A percentile compares a stretch with the other conserved stretches of the same genome.
Evolutionary conservation across 2,113 vertebrate genomes (phyloP).

Genomic region (Ochotona curzoniae): DNA sequence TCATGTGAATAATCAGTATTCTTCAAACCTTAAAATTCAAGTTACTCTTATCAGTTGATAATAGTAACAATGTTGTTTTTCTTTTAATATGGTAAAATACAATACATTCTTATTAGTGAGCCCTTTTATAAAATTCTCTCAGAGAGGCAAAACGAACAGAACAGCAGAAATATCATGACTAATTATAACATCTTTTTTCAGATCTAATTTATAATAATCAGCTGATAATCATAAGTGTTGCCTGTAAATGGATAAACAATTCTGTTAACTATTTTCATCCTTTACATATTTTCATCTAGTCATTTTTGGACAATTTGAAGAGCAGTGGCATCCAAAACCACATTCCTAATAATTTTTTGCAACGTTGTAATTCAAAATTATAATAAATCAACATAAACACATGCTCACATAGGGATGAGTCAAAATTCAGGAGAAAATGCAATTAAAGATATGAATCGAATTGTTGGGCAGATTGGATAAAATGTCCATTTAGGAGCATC

Average conservation of each 20-base stretch:
- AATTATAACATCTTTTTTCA: background rate
- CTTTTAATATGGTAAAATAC: background rate
- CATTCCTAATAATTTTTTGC: background rate
- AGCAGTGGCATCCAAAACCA: background rate
- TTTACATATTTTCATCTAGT: background rate
- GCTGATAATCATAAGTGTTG: background rate
- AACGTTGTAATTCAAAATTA: too few relatives aligned
- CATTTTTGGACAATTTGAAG: background rate
- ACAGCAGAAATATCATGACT: background rate
- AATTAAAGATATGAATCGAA: too few relatives aligned
- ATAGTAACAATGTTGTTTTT: background rate
- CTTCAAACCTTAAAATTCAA: background rate
- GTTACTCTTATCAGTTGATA: background rate
- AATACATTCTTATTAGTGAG: background rate
- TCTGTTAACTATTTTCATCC: background rate
- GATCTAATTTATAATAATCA: background rate
- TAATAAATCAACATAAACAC: too few relatives aligned
- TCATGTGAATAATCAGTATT: background rate
- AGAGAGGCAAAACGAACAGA: background rate
- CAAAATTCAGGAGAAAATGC: too few relatives aligned
- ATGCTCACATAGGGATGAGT: too few relatives aligned
- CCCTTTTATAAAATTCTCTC: background rate
- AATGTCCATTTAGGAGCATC: too few relatives aligned
- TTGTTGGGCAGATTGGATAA: too few relatives aligned
- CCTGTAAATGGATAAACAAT: background rate